phyloP scores from a whole-genome alignment of 1,140 invertebrate genomes.

The Grapholita molesta region DNA sequence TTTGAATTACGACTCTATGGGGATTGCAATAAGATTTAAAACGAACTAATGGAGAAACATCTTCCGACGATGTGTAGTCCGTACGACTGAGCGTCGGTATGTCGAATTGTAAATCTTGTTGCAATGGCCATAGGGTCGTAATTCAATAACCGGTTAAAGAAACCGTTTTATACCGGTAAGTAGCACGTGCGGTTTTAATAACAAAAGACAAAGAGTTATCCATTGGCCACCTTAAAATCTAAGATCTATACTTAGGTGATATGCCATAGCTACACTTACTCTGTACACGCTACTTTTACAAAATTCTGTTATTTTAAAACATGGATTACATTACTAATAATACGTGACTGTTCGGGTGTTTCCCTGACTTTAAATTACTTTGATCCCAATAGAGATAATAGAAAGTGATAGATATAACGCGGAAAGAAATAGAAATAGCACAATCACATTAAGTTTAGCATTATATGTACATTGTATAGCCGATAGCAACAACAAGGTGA shows the following conservation, averaged over 20 bases:
- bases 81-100: no score
- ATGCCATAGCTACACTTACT: constrained; percentile 61
- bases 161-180: no score
- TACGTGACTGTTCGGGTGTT: constrained; percentile 19
- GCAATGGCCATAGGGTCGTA: no score
- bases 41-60: no score
- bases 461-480: constrained; percentile 27
- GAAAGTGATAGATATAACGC: constrained; percentile 29
- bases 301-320: constrained; percentile 31
- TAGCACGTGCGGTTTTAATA: no score
- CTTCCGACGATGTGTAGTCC: no score
- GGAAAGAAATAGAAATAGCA: constrained; percentile 33
- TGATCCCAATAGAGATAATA: constrained; percentile 64
- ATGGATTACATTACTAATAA: constrained; percentile 21
- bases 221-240: no score
- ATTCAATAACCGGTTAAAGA: no score
- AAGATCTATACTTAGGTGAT: constrained; percentile 63
- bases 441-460: constrained; percentile 19
- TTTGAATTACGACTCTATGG: no score
- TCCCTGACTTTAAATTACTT: constrained; percentile 35
- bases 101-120: no score
- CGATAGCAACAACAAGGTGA: constrained; percentile 25
- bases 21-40: no score
- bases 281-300: constrained; percentile 51
- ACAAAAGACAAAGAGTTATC: no score